Evolutionary conservation across 2,888 invertebrate species (phyloP), one percentile per base, ranked within the genome.

Genomic region (Nomada fucata): DNA sequence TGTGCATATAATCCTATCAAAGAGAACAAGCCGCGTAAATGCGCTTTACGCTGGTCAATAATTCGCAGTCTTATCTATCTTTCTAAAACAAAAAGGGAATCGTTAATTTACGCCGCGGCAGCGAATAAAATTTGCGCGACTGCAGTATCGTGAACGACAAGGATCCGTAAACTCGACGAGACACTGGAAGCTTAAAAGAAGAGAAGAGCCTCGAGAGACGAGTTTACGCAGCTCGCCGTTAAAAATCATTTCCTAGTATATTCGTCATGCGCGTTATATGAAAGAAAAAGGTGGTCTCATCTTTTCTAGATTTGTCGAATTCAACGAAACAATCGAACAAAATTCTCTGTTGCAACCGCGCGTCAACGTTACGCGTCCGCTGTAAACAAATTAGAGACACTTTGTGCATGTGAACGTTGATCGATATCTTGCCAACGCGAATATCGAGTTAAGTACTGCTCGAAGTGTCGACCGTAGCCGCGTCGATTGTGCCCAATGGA

Each of bases 31-130:
- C 44, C 67, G 20, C 29, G 57, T 65, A 64, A 69, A 36, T 36
- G 36, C 9, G 57, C 11, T 60, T 69, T 65, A 74, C 75, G 59
- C 69, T 81, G 57, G 26, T 55, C 65, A 50, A 42, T 67, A 75
- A 82, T 20, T 57, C 57, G 65, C 72, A 82, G 74, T 81, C 81
- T 79, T 75, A 65, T 59, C 61, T 47, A 50, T 20, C 65, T 52
- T 18, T 50, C 65, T 47, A 64, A 64, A 59, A 63, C 42, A 60
- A 60, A 36, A 59, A 18, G n/a, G 47, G 47, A 29, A 60, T 67
- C 23, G 63, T 29, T 44, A 57, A 67, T 15, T 20, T 20, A 26
- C 74, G 65, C 60, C 78, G 53, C 55, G 44, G 64, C 23, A 23
- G n/a, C 60, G 59, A 60, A 73, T 20, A 11, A 78, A 78, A 59